Base-by-base conservation (phyloP, 1,140 invertebrate species). In the Penaeus vannamei region DNA sequence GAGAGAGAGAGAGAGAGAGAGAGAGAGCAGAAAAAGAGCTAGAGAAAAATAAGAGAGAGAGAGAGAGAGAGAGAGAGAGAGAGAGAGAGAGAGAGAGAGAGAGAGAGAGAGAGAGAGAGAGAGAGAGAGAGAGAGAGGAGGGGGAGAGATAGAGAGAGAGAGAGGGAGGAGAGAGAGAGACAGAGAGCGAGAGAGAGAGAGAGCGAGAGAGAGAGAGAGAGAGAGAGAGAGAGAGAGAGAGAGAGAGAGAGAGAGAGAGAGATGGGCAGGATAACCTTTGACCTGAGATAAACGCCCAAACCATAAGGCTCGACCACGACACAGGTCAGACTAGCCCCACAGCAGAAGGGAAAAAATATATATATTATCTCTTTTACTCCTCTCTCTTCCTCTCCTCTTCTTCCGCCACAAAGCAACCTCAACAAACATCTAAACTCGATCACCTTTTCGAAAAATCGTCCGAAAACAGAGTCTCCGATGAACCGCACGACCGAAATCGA, bases 191-290 rank as follows among this genome's bases (percentile, higher is more conserved):
- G 53, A 53, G 53, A 53, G 53, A 53, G 12, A 7, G 53, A 53
- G 53, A 8, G 53, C 12, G 53, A 8, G 53, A 53, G 12, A 79
- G 84, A 86, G 85, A 80, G 85, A 86, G 85, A 86, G 85, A 85
- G 79, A 83, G 86, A 82, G 80, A 87, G 80, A 87, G 86, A 88
- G 80, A 88, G 86, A 88, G 86, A 82, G 86, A 88, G 86, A 82
- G 86, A 82, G 80, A 80, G 85, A 86, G 85, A 87, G 86, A 82
- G 79, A 81, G 66, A 84, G 64, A 84, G 81, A 88, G 87, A 88
- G 64, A 76, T 36, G 77, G 61, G 42, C 53, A 60, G 64, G 69
- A 83, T 83, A 77, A 84, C 69, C 81, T 84, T 76, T 83, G 81
- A 84, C 87, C 26, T 88, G 46, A 76, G 87, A 72, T 76, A 84